Evolutionary conservation across 2,797 vertebrate species (phyloP).

Genomic region (Acrocephalus scirpaceus): DNA sequence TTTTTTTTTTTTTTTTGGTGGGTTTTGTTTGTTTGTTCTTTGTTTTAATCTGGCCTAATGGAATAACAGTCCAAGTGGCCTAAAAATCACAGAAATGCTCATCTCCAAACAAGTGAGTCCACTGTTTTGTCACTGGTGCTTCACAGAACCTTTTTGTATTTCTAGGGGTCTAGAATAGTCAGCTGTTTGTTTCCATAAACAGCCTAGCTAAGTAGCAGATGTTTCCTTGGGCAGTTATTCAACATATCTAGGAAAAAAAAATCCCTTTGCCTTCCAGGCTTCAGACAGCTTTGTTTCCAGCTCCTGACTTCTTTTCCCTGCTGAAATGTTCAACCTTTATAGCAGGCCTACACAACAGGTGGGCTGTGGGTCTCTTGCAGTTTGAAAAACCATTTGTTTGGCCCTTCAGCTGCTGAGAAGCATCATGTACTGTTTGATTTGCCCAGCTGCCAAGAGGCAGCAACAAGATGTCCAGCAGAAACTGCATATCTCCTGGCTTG

Average conservation of each 20-base stretch:
- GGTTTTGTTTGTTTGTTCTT: too few species aligned
- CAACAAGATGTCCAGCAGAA: slow-evolving; percentile 64
- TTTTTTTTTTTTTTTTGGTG: neutral
- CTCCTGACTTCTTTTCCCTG: slow-evolving; percentile 63
- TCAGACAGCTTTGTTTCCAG: slow-evolving; percentile 65
- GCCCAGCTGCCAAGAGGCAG: slow-evolving; percentile 61
- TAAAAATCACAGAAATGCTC: neutral
- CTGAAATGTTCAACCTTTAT: slow-evolving; percentile 63
- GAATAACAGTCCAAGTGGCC: neutral
- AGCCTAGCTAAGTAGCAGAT: slow-evolving; percentile 61
- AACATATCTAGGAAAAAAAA: slow-evolving; percentile 54
- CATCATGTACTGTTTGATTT: slow-evolving; percentile 63
- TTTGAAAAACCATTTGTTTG: slow-evolving; percentile 65
- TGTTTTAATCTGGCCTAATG: neutral
- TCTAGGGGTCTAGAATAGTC: slow-evolving; percentile 34
- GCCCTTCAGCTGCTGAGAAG: slow-evolving; percentile 68
- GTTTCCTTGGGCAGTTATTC: slow-evolving; percentile 67
- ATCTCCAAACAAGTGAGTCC: neutral
- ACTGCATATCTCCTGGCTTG: slow-evolving; percentile 3
- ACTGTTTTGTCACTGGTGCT: neutral
- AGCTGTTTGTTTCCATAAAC: slow-evolving; percentile 64
- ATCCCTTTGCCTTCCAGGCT: slow-evolving; percentile 45
- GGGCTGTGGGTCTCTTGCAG: slow-evolving; percentile 52
- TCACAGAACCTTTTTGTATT: neutral
- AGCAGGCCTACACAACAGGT: slow-evolving; percentile 58